Evolutionary conservation across 2,888 invertebrate genomes (phyloP).

Genomic region (Osmoderma eremita): DNA sequence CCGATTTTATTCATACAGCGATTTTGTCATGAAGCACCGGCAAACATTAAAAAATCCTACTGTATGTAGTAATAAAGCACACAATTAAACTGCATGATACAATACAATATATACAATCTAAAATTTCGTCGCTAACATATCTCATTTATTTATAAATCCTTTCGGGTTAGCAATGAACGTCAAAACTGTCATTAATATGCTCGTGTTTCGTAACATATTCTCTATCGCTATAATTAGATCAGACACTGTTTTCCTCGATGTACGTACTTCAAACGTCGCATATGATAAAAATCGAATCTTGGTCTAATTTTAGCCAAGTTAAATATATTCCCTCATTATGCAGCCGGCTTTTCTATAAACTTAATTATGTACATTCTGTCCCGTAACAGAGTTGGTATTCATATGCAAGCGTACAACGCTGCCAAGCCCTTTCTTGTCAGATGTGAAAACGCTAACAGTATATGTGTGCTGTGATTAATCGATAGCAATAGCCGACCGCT

Average conservation of each 20-base stretch:
- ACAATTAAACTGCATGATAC: too few species aligned
- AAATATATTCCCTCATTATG: conserved; percentile 20
- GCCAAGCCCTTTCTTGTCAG: conserved; percentile 32
- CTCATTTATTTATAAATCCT: not conserved
- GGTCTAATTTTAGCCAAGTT: conserved; percentile 15
- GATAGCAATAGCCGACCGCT: conserved; percentile 26
- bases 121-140: too few species aligned
- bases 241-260: conserved; percentile 1
- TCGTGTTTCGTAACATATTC: not conserved
- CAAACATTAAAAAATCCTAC: too few species aligned
- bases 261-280: not conserved
- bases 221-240: conserved; percentile 17
- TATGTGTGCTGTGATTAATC: conserved; percentile 27
- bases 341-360: conserved; percentile 25
- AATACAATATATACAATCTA: too few species aligned
- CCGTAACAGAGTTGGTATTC: conserved; percentile 8
- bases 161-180: not conserved
- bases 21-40: too few species aligned
- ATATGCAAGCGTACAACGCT: not conserved
- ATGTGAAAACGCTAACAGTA: conserved; percentile 24
- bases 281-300: conserved; percentile 15
- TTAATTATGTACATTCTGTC: conserved; percentile 19
- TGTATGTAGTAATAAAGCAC: too few species aligned
- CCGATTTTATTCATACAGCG: too few species aligned
- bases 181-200: too few species aligned